These are phyloP conservation scores for Paramuricea clavata DNA, from an alignment of 92 coral and sea anemone genomes.

Conservation along the genomic window DNA sequence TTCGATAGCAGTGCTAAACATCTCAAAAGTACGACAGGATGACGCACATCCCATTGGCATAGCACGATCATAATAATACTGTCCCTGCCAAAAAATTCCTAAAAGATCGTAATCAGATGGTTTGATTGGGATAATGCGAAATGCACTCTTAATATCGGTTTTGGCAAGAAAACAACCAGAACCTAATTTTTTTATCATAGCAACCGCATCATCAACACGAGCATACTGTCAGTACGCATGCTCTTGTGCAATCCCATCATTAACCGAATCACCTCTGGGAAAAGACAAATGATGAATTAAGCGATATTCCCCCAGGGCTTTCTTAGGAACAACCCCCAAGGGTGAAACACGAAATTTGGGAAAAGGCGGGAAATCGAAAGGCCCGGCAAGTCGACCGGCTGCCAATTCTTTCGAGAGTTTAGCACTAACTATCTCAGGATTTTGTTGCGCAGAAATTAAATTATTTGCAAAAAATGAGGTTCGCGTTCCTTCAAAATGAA, in stretches of 20 bases:
- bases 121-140: neutral
- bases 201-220: neutral
- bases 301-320: too few relatives aligned
- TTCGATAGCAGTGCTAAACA: neutral
- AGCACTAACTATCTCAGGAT: too few relatives aligned
- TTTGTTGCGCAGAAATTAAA: too few relatives aligned
- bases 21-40: neutral
- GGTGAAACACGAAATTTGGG: too few relatives aligned
- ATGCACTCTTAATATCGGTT: neutral
- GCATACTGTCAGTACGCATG: neutral
- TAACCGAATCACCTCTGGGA: neutral
- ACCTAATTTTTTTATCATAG: neutral
- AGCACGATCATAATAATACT: neutral
- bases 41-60: neutral
- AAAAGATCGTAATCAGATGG: constrained; percentile 1
- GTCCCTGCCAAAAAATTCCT: neutral
- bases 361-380: too few relatives aligned
- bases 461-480: too few relatives aligned
- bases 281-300: neutral
- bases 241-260: neutral
- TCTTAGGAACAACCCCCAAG: too few relatives aligned
- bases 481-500: too few relatives aligned
- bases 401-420: too few relatives aligned
- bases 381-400: too few relatives aligned
- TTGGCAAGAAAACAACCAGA: neutral